Percentiles rank a stretch among this genome's conserved stretches.
Evolutionary conservation across 1,140 invertebrate species (phyloP).

Genomic region (Cyclina sinensis): DNA sequence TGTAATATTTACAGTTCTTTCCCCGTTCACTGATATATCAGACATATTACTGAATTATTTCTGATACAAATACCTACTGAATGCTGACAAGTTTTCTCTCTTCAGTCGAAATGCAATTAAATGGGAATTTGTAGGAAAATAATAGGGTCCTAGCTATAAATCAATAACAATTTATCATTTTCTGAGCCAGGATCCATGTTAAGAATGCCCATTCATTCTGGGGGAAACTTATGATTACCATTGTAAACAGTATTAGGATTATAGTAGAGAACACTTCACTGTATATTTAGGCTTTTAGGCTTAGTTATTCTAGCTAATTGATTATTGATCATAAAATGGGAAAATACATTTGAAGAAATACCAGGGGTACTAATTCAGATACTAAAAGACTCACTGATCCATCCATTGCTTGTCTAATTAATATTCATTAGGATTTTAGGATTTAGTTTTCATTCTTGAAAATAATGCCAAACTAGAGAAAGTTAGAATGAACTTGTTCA

Average conservation of each 20-base stretch:
- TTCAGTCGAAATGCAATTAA: not conserved
- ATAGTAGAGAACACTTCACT: slow-evolving; percentile 21
- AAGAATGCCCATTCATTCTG: not conserved
- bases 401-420: too few relatives aligned
- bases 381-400: too few relatives aligned
- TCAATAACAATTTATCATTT: slow-evolving; percentile 50
- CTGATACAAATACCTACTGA: not conserved
- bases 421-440: too few relatives aligned
- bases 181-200: slow-evolving; percentile 23
- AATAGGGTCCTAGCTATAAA: slow-evolving; percentile 1
- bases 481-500: too few relatives aligned
- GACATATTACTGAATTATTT: too few relatives aligned
- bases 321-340: not conserved
- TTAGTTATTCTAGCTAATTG: not conserved
- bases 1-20: too few relatives aligned
- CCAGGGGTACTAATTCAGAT: too few relatives aligned
- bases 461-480: too few relatives aligned
- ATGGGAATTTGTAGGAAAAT: slow-evolving; percentile 16
- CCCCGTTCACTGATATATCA: too few relatives aligned
- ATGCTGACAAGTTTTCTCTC: not conserved
- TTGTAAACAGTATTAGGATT: not conserved
- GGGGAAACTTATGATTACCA: not conserved
- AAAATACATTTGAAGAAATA: too few relatives aligned
- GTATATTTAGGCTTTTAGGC: slow-evolving; percentile 18
- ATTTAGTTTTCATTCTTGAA: too few relatives aligned